Evolutionary conservation across 2,113 vertebrate species (phyloP).

Genomic region (Tichodroma muraria): DNA sequence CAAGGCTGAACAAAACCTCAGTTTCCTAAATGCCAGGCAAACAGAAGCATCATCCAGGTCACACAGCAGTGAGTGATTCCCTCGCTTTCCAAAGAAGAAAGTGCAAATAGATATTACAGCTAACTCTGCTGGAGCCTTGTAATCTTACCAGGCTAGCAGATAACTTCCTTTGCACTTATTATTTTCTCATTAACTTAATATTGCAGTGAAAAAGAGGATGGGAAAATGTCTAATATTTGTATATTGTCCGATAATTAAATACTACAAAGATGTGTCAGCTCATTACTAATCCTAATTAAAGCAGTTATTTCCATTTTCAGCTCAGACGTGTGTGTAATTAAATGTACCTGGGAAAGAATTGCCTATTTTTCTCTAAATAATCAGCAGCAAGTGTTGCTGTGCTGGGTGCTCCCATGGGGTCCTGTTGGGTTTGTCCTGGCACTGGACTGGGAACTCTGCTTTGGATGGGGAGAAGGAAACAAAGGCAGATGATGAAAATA

Average conservation of each 20-base stretch:
- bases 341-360: constrained; percentile 9
- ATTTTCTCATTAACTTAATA: neutral
- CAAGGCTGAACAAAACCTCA: neutral
- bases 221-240: neutral
- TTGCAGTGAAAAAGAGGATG: neutral
- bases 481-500: neutral
- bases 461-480: neutral
- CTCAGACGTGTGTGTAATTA: constrained; percentile 18
- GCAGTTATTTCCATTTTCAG: neutral
- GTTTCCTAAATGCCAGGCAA: neutral
- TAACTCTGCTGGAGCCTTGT: neutral
- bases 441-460: neutral
- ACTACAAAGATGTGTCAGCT: neutral
- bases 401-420: neutral
- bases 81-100: neutral
- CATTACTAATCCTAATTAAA: constrained; percentile 16
- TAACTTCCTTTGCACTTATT: neutral
- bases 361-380: neutral
- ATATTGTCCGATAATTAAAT: neutral
- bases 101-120: neutral
- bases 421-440: neutral
- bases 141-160: neutral
- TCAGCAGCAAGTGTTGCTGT: neutral
- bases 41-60: neutral
- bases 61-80: neutral